Percentiles rank a stretch among this genome's conserved stretches.
Evolutionary conservation across 2,113 vertebrate species (phyloP).

Genomic region (Nicator chloris): DNA sequence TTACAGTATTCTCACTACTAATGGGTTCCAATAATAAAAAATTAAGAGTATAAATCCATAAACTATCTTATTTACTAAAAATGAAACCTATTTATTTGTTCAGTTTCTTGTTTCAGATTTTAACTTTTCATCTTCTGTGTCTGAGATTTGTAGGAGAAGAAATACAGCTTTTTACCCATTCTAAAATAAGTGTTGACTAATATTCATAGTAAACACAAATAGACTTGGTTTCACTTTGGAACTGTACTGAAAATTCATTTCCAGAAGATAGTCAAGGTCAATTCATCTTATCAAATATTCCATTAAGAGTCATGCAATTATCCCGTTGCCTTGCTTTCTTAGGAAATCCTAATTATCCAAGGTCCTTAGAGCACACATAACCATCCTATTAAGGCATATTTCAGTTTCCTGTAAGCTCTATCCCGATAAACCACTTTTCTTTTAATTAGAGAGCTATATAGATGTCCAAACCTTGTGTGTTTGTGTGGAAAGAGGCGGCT

Average conservation of each 20-base stretch:
- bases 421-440: background rate
- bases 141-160: background rate
- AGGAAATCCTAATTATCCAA: background rate
- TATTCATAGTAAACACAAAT: background rate
- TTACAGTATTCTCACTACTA: background rate
- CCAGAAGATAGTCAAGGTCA: background rate
- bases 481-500: background rate
- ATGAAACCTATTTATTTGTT: background rate
- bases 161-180: background rate
- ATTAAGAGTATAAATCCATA: background rate
- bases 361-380: background rate
- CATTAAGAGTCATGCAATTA: background rate
- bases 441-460: background rate
- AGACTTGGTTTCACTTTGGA: background rate
- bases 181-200: background rate
- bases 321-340: background rate
- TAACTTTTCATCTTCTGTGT: background rate
- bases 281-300: background rate
- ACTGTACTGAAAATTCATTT: background rate
- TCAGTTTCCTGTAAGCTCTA: background rate
- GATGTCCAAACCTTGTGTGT: background rate
- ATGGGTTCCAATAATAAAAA: background rate
- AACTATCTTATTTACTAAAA: background rate
- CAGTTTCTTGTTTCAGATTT: background rate
- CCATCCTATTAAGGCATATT: background rate